A percentile compares a stretch with the other conserved stretches of the same genome.
phyloP scores from a whole-genome alignment of 2,797 vertebrate genomes.

The Coregonus suidteri region DNA sequence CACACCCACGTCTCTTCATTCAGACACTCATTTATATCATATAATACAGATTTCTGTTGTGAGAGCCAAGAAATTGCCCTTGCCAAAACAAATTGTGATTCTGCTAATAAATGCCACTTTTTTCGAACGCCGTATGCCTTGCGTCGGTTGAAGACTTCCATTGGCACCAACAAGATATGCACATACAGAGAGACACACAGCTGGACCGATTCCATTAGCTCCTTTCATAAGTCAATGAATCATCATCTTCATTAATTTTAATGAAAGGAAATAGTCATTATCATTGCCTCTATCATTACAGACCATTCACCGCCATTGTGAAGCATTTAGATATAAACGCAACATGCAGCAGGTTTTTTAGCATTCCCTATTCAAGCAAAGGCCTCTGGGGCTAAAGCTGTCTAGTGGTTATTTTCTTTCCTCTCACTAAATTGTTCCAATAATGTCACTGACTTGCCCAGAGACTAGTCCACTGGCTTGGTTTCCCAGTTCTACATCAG shows the following conservation, averaged over 20 bases:
- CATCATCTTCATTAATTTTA: slow-evolving; percentile 64
- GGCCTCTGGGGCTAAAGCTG: slow-evolving; percentile 7
- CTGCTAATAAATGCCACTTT: neutral
- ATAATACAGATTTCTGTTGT: slow-evolving; percentile 19
- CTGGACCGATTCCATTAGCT: slow-evolving; percentile 66
- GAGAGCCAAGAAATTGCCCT: neutral
- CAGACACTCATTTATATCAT: slow-evolving; percentile 17
- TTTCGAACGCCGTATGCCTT: slow-evolving; percentile 27
- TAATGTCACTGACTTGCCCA: slow-evolving; percentile 32
- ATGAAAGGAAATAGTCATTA: slow-evolving; percentile 58
- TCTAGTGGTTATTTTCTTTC: neutral
- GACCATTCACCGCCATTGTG: slow-evolving; percentile 53
- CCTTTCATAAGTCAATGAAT: slow-evolving; percentile 65
- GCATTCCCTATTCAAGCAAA: slow-evolving; percentile 28
- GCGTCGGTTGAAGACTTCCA: slow-evolving; percentile 45
- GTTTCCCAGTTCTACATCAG: slow-evolving; percentile 31
- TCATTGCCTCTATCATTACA: slow-evolving; percentile 60
- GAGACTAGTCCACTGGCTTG: slow-evolving; percentile 32
- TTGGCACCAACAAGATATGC: slow-evolving; percentile 48
- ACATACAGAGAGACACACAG: slow-evolving; percentile 47
- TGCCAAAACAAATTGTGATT: too few relatives aligned
- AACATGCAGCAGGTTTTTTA: slow-evolving; percentile 36
- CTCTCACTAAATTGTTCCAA: slow-evolving; percentile 41
- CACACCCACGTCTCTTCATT: neutral
- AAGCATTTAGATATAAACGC: slow-evolving; percentile 27